A percentile compares a stretch with the other conserved stretches of the same genome.
phyloP scores from a whole-genome alignment of 1,140 invertebrate species.

The Drosophila athabasca region DNA sequence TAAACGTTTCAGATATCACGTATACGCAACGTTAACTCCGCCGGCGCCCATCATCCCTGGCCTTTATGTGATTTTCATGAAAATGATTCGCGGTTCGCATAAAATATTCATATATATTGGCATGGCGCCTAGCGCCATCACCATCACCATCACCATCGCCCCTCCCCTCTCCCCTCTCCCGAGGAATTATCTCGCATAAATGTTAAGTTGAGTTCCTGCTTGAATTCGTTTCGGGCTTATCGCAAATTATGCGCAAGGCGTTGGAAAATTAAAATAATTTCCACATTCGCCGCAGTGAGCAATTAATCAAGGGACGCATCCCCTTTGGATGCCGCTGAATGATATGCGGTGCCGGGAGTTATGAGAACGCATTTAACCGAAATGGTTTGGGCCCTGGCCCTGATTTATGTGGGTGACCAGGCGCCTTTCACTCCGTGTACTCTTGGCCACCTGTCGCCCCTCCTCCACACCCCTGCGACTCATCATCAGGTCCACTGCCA shows the following conservation, averaged over 20 bases:
- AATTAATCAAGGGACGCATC: constrained; percentile 65
- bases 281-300: constrained; percentile 71
- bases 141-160: too few relatives aligned
- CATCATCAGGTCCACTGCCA: neutral
- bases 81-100: constrained; percentile 43
- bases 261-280: constrained; percentile 75
- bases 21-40: constrained; percentile 60
- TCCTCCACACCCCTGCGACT: neutral
- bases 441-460: constrained; percentile 38
- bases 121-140: neutral
- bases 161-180: neutral
- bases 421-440: neutral
- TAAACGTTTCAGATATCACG: constrained; percentile 64
- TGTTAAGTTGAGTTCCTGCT: constrained; percentile 57
- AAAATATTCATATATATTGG: constrained; percentile 42
- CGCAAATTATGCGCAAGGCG: constrained; percentile 55
- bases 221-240: constrained; percentile 48
- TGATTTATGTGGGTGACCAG: constrained; percentile 44
- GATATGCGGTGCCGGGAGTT: constrained; percentile 65
- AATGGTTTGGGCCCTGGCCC: constrained; percentile 13
- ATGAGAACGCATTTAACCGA: constrained; percentile 47
- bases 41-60: constrained; percentile 42
- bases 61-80: constrained; percentile 70
- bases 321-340: constrained; percentile 20
- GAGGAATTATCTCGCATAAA: constrained; percentile 60